Base-by-base conservation (phyloP, 2,888 invertebrate species). In the Nysson spinosus region DNA sequence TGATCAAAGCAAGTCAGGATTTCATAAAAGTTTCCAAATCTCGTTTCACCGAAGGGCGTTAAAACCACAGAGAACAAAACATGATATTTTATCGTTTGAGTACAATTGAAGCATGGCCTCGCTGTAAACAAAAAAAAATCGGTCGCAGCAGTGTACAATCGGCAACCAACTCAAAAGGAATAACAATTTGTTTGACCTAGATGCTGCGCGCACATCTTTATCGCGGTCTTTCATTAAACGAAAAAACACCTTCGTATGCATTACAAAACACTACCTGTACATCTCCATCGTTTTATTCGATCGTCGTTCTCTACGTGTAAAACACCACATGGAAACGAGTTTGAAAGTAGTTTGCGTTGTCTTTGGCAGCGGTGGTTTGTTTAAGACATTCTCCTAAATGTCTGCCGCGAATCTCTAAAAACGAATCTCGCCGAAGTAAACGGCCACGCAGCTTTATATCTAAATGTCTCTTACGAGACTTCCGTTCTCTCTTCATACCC, bases 141-240 rank as follows among this genome's bases (percentile, higher is more conserved):
- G 4, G 3, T 5, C 9, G 11, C 40, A 14, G 7, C 28, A 11
- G 22, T 11, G 50, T 35, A 47, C 57, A 35, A 49, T 67, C 56
- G 50, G 26, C 39, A 24, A 30, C 16, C 22, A 47, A 64, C 52
- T 61, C 72, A 61, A 58, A 63, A 61, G 52, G 32, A 58, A 66
- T 73, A 69, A 73, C 69, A 75, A 69, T 73, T 42, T 56, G 24
- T 44, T 37, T 51, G 70, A 73, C 70, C 77, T 20, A 73, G 54
- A 77, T 75, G 40, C 40, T 46, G 47, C 26, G 22, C 43, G 9
- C 40, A 19, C 20, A 14, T 39, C 35, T 39, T 12, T 22, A 14
- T n/a, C 43, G 9, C 28, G 20, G 32, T 34, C 35, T 35, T 34
- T 22, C 44, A 39, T 22, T 2, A 9, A 3, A 9, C 22, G 17